Evolutionary conservation across 1,140 invertebrate genomes (phyloP).

Genomic region (Tetragonula clypearis): DNA sequence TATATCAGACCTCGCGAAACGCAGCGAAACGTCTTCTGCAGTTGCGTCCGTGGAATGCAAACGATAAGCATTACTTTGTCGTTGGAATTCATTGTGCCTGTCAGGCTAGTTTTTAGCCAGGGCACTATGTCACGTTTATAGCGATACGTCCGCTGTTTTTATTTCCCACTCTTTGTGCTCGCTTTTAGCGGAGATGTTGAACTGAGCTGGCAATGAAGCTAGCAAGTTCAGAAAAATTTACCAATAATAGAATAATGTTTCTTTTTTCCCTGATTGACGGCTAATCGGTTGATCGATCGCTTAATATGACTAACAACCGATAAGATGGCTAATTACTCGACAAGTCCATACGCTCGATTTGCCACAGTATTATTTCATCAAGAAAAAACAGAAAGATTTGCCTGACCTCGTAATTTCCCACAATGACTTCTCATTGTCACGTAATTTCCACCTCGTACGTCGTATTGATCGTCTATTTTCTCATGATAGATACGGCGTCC

Average conservation of each 20-base stretch:
- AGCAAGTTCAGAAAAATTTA: too few species aligned
- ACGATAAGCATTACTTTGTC: not conserved
- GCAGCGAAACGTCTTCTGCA: not conserved
- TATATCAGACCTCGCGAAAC: slow-evolving; percentile 15
- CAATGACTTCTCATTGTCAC: not conserved
- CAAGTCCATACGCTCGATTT: not conserved
- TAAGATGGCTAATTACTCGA: too few species aligned
- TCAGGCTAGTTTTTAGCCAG: not conserved
- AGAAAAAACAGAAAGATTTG: too few species aligned
- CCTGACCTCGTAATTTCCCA: not conserved
- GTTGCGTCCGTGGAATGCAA: not conserved
- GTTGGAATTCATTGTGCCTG: not conserved
- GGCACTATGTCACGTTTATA: not conserved
- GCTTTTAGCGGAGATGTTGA: too few species aligned
- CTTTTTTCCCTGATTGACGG: too few species aligned
- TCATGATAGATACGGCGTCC: not conserved
- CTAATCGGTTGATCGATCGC: too few species aligned
- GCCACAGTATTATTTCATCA: not conserved
- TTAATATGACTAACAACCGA: too few species aligned
- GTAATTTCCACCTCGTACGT: not conserved
- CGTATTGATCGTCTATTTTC: not conserved
- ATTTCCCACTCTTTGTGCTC: not conserved
- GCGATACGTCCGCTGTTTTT: not conserved
- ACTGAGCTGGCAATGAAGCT: too few species aligned
- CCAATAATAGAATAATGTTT: too few species aligned